Evolutionary conservation across 2,888 invertebrate species (phyloP).

Genomic region (Cyclophora punctaria): DNA sequence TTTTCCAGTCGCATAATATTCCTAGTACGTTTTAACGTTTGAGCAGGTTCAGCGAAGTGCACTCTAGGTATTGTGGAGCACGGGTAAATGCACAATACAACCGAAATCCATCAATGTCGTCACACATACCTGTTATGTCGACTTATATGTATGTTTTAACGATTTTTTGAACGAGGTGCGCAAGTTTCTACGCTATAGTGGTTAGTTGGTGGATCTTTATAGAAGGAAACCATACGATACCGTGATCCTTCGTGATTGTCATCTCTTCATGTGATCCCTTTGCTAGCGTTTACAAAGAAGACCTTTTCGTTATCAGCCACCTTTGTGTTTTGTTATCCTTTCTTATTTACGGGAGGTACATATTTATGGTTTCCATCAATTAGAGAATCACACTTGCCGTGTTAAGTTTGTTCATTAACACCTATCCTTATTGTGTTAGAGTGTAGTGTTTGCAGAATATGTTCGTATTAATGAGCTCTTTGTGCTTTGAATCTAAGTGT

Average conservation of each 20-base stretch:
- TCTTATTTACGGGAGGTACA: conserved; percentile 15
- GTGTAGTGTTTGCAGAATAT: too few species aligned
- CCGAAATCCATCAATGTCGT: conserved; percentile 23
- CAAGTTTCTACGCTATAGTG: neutral
- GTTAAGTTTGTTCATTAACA: too few species aligned
- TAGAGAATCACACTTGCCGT: too few species aligned
- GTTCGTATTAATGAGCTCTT: conserved; percentile 5
- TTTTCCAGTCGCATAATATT: too few species aligned
- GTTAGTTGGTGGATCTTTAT: neutral
- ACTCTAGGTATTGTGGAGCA: conserved; percentile 6
- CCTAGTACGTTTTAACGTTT: conserved; percentile 9
- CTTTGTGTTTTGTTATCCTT: conserved; percentile 19
- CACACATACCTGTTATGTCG: neutral
- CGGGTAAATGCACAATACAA: conserved; percentile 14
- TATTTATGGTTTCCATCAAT: too few species aligned
- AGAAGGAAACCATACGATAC: conserved; percentile 18
- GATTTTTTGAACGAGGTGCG: neutral
- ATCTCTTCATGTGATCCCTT: conserved; percentile 28
- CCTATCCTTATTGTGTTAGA: too few species aligned
- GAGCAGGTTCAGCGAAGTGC: conserved; percentile 16
- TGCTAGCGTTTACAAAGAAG: conserved; percentile 22
- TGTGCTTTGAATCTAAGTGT: conserved; percentile 19
- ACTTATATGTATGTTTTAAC: neutral
- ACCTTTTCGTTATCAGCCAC: conserved; percentile 27
- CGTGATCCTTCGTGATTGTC: conserved; percentile 29